Evolutionary conservation across 2,113 vertebrate species (phyloP).

Genomic region (Sclerurus mexicanus): DNA sequence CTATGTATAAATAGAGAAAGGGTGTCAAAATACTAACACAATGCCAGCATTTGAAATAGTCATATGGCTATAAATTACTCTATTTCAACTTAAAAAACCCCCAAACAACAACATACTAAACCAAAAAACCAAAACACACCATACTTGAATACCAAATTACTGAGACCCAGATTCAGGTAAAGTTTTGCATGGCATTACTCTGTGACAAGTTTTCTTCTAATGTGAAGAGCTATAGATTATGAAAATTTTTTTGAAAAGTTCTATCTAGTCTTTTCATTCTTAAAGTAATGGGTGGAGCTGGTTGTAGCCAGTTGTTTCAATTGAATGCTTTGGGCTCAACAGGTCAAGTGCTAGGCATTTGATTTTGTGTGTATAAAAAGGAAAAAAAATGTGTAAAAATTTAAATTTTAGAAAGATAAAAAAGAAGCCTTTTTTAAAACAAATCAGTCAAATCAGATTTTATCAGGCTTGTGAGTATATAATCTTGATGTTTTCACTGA

Average conservation of each 20-base stretch:
- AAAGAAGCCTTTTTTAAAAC: rapidly evolving
- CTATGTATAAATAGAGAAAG: neutral
- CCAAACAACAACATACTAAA: neutral
- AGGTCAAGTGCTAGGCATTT: neutral
- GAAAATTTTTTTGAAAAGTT: neutral
- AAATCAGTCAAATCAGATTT: neutral
- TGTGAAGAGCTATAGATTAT: neutral
- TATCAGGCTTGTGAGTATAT: neutral
- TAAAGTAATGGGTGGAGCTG: neutral
- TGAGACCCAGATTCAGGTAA: neutral
- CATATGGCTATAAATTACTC: neutral
- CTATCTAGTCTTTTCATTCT: neutral
- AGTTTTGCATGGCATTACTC: neutral
- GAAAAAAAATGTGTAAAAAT: neutral
- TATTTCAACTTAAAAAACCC: neutral
- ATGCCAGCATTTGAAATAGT: neutral
- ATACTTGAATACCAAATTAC: neutral
- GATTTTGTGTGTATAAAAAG: neutral
- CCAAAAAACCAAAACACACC: neutral
- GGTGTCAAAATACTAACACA: neutral
- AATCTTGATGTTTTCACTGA: neutral
- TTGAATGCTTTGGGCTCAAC: neutral
- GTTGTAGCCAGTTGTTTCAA: neutral
- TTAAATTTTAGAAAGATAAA: neutral
- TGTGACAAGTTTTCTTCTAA: neutral